phyloP scores from a whole-genome alignment of 2,888 invertebrate species.

The Diarsia brunnea region DNA sequence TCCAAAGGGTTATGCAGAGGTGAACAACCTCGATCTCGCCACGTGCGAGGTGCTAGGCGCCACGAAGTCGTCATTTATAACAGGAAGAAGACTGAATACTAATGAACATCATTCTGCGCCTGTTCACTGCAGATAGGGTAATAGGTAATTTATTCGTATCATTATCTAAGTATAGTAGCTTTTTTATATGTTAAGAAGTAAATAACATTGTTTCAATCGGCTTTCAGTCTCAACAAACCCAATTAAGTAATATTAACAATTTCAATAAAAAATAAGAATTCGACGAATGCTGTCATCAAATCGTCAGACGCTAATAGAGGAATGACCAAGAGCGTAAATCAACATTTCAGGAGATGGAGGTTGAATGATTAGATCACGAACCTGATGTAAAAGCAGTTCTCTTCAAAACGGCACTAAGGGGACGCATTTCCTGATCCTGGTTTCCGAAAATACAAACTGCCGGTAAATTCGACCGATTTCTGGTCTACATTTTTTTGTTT shows the following conservation, averaged over 20 bases:
- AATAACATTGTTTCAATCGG: slow-evolving; percentile 13
- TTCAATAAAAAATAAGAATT: neutral
- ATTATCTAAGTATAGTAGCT: neutral
- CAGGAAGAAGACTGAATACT: slow-evolving; percentile 8
- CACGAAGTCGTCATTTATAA: neutral
- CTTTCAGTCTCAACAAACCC: slow-evolving; percentile 7
- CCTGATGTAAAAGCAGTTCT: neutral
- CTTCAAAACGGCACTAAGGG: neutral
- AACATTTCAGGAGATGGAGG: slow-evolving; percentile 1
- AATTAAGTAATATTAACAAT: neutral
- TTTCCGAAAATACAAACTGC: neutral
- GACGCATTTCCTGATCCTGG: neutral
- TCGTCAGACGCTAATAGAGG: neutral
- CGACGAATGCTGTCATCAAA: neutral
- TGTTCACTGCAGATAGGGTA: slow-evolving; percentile 1
- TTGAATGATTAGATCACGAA: neutral
- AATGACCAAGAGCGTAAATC: neutral
- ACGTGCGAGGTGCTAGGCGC: neutral
- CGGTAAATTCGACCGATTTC: slow-evolving; percentile 4
- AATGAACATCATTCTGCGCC: neutral
- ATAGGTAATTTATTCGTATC: neutral
- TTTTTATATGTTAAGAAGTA: neutral
- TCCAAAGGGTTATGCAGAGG: slow-evolving; percentile 40
- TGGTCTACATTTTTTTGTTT: neutral
- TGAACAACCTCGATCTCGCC: slow-evolving; percentile 17